Evolutionary conservation across 30 jellyfish, hydroid and myxozoan species (phyloP), one percentile per base, ranked within the genome.

Genomic region (Chrysaora quinquecirrha): DNA sequence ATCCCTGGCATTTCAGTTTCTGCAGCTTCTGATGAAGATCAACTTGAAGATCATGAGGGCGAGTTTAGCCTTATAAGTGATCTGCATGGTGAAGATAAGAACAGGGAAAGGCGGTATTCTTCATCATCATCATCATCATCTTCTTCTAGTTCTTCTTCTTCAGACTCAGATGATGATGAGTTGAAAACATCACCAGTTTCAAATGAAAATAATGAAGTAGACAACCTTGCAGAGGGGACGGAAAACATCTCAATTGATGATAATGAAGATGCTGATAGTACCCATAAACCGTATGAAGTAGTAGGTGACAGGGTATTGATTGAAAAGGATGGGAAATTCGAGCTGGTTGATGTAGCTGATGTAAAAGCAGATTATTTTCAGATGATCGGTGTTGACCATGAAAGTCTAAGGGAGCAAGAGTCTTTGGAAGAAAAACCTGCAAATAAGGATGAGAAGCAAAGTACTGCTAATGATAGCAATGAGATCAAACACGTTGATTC

Each of bases 251-350:
- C 29, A 52, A 19, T 52, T 10, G 29, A 52, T 52, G 21, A 54
- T 58, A 48, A 82, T 31, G 88, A 46, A 2, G 32, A 65, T 18
- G 83, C n/a, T 21, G 95, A 84, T 23, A 18, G 14, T 7, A 23
- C 30, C 2, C 27, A 23, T 21, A 38, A 27, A 27, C 66, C 83
- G 0, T 38, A 54, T 65, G 87, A 88, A 64, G 48, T 50, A 48
- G 76, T 61, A 0, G 96, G 85, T 27, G 91, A 93, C 31, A 64
- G 97, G 14, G 75, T 93, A 27, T 74, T 94, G 82, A 76, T 87
- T 12, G 99, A 94, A 62, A 83, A 76, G 48, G 99, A 87, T 81
- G 99, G 99, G 52, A 87, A 83, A 56, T 94, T 94, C 83, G 97
- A 94, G 64, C 77, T 94, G 31, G 96, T 94, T 33, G 97, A 94